phyloP scores from a whole-genome alignment of 2,113 vertebrate genomes.

The Trochalopteron elliotii region DNA sequence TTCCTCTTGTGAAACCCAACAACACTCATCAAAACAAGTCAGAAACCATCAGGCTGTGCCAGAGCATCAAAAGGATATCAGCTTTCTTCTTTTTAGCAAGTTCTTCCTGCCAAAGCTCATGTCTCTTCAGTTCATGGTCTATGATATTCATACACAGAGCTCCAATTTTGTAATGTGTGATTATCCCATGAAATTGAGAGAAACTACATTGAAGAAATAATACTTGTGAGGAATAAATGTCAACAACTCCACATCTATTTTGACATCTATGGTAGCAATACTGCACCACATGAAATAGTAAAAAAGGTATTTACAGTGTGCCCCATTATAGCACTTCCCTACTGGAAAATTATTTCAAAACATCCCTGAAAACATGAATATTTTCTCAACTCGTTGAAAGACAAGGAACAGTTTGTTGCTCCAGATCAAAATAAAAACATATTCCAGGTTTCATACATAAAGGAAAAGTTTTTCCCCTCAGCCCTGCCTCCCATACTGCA shows the following conservation, averaged over 20 bases:
- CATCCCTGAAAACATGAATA: background rate
- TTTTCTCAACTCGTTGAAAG: background rate
- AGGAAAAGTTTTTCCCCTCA: background rate
- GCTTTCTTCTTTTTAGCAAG: conserved; percentile 91
- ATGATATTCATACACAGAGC: conserved; percentile 93
- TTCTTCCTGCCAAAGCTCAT: conserved; percentile 93
- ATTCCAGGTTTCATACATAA: background rate
- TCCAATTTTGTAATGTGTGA: conserved; percentile 93
- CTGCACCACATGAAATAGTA: background rate
- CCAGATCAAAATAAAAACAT: background rate
- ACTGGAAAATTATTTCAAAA: background rate
- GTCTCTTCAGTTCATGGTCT: conserved; percentile 93
- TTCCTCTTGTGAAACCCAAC: accelerated
- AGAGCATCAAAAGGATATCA: conserved; percentile 85
- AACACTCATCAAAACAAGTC: background rate
- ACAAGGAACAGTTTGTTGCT: background rate
- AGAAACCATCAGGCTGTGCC: background rate
- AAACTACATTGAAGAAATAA: conserved; percentile 78
- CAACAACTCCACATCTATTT: background rate
- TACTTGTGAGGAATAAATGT: background rate
- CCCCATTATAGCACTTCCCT: background rate
- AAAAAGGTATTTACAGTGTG: background rate
- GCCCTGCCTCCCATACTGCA: background rate
- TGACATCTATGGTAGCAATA: background rate
- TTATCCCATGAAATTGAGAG: conserved; percentile 91